Evolutionary conservation across 2,113 vertebrate species (phyloP), one percentile per base, ranked within the genome.

Genomic region (Ochotona princeps): DNA sequence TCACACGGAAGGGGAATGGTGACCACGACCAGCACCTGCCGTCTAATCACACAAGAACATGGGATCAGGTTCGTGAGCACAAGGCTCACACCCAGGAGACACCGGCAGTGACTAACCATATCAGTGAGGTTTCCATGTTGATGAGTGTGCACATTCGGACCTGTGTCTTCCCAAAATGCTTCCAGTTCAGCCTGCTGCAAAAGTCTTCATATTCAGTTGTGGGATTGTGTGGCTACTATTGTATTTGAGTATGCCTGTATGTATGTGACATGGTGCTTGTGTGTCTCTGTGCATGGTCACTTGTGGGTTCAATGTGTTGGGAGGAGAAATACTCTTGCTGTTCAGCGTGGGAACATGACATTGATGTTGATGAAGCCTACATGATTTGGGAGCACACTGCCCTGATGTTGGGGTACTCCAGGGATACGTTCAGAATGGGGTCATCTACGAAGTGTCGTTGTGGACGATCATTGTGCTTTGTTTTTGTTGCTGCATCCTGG

Each of bases 21-120:
- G 38, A 44, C 38, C 38, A 6, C 38, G 38, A 44, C 38, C 38
- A 44, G 38, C 38, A 44, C 3, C 38, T 44, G 38, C 38, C 38
- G 6, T 44, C 38, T 44, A 44, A 44, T 44, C 6, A 44, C 38
- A 44, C 38, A 44, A 44, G 38, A 44, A 44, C 38, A 44, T 44
- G 38, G 38, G 4, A 44, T 44, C 6, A 44, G 6, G 38, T 44
- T 44, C 38, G 38, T 44, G 20, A 66, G 8, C 21, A 60, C 9
- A 5, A 32, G 11, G 60, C 18, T 7, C 18, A 25, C 7, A 0
- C 11, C 0, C 0, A 12, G 13, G 30, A 10, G 4, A 6, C 2
- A 8, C 3, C 4, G 6, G 0, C 8, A 5, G 2, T 15, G 2
- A 28, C 1, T 1, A 15, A 63, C 30, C 1, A 0, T 44, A 1